Evolutionary conservation across 2,888 invertebrate species (phyloP), one percentile per base, ranked within the genome.

Genomic region (Megastigmus dorsalis): DNA sequence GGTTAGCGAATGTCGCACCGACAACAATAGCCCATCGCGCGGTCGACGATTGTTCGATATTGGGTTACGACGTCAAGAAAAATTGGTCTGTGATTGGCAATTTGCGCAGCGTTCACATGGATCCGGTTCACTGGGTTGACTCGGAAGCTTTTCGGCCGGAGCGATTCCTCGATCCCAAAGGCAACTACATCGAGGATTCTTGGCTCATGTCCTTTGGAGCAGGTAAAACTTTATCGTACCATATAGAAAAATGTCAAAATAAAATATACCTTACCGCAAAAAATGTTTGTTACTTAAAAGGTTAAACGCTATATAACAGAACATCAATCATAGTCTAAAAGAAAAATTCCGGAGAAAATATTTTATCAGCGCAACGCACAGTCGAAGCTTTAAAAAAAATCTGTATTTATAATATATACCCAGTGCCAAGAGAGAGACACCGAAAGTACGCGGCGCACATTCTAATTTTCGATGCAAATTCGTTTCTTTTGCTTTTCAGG

Each of bases 1-100:
- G 96, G 41, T 92, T 95, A 88, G 94, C 95, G 84, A 93, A 93
- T 90, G 93, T 93, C 0, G 89, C 93, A 74, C 93, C 93, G 0
- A 93, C 95, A 80, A 93, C 93, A 3, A 63, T 74, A 59, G 94
- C 95, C 0, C 95, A 95, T 84, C 90, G 95, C 36, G 94, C 95
- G 0, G 80, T 93, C 13, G 90, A 89, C 74, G 92, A 95, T 78
- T 94, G 95, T 0, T 90, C 89, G 0, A 86, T 95, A 0, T 90
- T 91, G 80, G 95, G 95, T 48, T 94, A 92, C 83, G 88, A 89
- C 70, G 55, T 76, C 9, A 13, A 69, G 62, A 93, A 89, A 85
- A 81, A 80, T 77, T 82, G 81, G 63, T 78, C 76, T 10, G 45
- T 95, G 0, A 90, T 95, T n/a, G 92, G 92, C 65, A 95, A 94